phyloP scores from a whole-genome alignment of 1,140 invertebrate species.

The Phymorhynchus buccinoides region DNA sequence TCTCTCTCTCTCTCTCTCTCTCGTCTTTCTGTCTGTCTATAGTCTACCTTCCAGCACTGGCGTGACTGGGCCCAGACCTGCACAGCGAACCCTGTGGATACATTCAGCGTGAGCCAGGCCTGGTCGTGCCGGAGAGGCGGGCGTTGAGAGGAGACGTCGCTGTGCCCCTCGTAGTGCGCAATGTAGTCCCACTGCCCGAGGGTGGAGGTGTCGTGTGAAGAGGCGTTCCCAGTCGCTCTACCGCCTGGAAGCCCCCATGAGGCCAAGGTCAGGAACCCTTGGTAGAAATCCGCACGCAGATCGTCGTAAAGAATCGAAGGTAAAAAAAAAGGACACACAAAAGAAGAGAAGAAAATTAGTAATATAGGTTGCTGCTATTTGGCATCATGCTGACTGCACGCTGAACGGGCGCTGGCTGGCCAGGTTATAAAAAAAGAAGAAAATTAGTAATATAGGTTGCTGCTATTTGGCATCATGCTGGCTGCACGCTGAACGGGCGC shows the following conservation, averaged over 20 bases:
- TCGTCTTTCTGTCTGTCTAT: too few relatives aligned
- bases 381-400: too few relatives aligned
- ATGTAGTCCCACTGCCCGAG: conserved; percentile 39
- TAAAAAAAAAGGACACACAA: background rate
- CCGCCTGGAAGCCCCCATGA: background rate
- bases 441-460: too few relatives aligned
- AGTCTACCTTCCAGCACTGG: conserved; percentile 63
- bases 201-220: background rate
- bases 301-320: background rate
- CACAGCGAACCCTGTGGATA: conserved; percentile 52
- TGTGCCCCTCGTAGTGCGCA: conserved; percentile 24
- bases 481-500: too few relatives aligned
- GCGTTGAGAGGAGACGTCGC: conserved; percentile 31
- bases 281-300: background rate
- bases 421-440: too few relatives aligned
- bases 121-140: conserved; percentile 53
- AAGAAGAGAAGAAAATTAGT: too few relatives aligned
- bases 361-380: too few relatives aligned
- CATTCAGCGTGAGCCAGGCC: conserved; percentile 65
- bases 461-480: too few relatives aligned
- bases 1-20: background rate
- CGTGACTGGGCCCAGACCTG: conserved; percentile 57
- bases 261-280: background rate
- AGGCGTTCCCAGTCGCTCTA: background rate
- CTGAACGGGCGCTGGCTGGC: too few relatives aligned